phyloP scores from a whole-genome alignment of 2,888 invertebrate genomes.

The Gastracanthus pulcherrimus region DNA sequence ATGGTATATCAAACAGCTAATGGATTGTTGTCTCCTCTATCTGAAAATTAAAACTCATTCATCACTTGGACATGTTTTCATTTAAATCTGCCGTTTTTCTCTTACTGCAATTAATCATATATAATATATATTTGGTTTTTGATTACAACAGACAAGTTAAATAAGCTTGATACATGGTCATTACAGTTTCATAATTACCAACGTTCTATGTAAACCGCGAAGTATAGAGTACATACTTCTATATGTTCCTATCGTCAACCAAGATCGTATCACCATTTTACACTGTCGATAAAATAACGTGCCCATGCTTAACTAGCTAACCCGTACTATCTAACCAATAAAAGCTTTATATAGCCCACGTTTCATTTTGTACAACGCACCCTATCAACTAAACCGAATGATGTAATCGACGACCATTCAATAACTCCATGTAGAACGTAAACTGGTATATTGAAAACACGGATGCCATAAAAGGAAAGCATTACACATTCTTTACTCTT shows the following conservation, averaged over 20 bases:
- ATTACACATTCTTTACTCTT: neutral
- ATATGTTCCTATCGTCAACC: no score
- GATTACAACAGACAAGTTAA: no score
- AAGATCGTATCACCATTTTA: no score
- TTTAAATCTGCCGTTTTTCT: neutral
- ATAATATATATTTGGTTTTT: no score
- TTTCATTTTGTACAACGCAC: neutral
- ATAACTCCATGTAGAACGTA: no score
- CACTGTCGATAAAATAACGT: neutral
- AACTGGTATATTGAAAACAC: no score
- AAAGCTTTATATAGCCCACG: neutral
- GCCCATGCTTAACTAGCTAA: neutral
- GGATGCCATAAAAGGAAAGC: no score
- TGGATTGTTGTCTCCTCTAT: neutral
- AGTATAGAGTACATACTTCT: no score
- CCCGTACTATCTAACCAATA: neutral
- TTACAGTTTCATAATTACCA: no score
- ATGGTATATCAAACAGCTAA: neutral
- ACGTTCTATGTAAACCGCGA: no score
- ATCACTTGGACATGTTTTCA: neutral
- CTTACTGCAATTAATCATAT: neutral
- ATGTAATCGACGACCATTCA: neutral
- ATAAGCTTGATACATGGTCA: no score
- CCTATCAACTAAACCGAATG: neutral
- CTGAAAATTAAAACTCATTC: constrained; percentile 25